Conservation (phyloP, 1,140 invertebrate genomes). For the Atta cephalotes region DNA sequence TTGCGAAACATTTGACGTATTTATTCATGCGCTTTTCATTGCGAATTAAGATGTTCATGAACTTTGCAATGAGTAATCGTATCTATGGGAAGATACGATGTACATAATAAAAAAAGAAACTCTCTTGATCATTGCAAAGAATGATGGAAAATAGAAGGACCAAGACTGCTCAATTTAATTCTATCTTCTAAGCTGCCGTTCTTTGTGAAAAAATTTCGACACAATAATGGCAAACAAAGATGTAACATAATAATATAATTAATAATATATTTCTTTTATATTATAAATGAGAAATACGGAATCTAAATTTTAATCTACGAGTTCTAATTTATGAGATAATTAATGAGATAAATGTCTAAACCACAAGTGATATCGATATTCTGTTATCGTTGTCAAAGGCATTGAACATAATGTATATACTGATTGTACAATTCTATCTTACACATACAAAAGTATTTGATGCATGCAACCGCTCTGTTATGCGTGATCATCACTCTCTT, state of each 20-base stretch:
- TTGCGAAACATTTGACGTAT: slow-evolving; percentile 26
- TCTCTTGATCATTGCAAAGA: background rate
- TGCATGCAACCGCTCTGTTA: slow-evolving; percentile 51
- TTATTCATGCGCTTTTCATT: background rate
- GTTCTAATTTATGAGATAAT: background rate
- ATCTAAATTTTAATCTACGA: background rate
- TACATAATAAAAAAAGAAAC: slow-evolving; percentile 1
- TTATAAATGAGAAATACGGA: background rate
- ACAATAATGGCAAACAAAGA: background rate
- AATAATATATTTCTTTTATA: slow-evolving; percentile 19
- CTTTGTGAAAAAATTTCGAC: slow-evolving; percentile 19
- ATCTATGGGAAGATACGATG: background rate
- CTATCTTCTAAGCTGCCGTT: slow-evolving; percentile 24
- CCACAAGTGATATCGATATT: background rate
- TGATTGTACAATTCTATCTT: background rate
- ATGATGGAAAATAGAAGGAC: slow-evolving; percentile 37
- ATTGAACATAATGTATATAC: slow-evolving; percentile 38
- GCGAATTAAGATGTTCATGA: background rate
- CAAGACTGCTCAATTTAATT: slow-evolving; percentile 54
- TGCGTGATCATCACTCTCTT: slow-evolving; percentile 60
- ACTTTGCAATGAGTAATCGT: slow-evolving; percentile 3
- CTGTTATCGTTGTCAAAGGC: background rate
- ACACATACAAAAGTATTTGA: slow-evolving; percentile 24
- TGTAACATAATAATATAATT: background rate
- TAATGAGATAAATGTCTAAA: background rate